Evolutionary conservation across 1,140 invertebrate species (phyloP), one percentile per base, ranked within the genome.

Genomic region (Papilio polytes): DNA sequence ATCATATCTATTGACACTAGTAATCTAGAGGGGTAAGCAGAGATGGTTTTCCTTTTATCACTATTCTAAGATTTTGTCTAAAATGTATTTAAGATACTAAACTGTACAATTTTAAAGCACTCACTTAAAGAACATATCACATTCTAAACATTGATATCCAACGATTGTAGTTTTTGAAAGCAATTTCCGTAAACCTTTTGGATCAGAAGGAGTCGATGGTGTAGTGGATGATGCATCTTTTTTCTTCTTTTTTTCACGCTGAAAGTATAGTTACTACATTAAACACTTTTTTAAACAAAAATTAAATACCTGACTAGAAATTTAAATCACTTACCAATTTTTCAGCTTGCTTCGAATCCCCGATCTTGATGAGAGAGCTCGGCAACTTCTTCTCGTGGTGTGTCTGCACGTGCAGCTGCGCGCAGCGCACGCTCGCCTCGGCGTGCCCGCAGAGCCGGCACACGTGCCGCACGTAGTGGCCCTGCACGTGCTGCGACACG

Each of bases 91-190:
- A n/a, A n/a, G n/a, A n/a, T n/a, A n/a, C n/a, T 13, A 36, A 18
- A 72, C 2, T 8, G 56, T 20, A 53, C 18, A 63, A 78, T 13
- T 48, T 56, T n/a, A 26, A 73, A 63, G 41, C 73, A 89, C 91
- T 89, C 74, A 94, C 93, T 92, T 93, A 78, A 94, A 94, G 78
- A 94, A 93, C 91, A 93, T 91, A 59, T 94, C 93, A 22, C 93
- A 94, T 41, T 94, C 93, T 13, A 94, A 66, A 66, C 93, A 94
- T 81, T 93, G 89, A 83, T 94, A 94, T 0, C 89, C 90, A 10
- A 91, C 89, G 31, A 94, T 93, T 3, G 91, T 93, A 0, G 90
- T 94, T 59, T 94, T 94, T 0, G 92, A 92, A 1, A 94, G 80
- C 7, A 93, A 78, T 73, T 91, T 93, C 9, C 93, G 85, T 2